These are phyloP conservation scores for Zygothrica quintamaculata DNA, from an alignment of 2,888 invertebrate species.

Conservation along the genomic window DNA sequence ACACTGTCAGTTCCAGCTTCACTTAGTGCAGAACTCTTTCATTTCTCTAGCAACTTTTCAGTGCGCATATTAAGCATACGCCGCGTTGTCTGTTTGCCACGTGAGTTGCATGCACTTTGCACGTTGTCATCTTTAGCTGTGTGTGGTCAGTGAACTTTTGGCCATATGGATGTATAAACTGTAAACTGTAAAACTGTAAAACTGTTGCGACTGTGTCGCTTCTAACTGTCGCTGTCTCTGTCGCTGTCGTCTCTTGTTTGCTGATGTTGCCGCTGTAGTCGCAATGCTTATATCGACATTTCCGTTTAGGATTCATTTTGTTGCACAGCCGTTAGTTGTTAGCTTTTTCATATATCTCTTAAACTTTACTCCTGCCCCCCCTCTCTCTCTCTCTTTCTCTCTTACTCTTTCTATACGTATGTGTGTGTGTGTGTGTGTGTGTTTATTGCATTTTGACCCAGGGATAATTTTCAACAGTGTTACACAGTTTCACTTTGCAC, in stretches of 20 bases:
- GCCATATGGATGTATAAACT: constrained; percentile 60
- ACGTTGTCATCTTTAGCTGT: constrained; percentile 43
- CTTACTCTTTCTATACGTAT: neutral
- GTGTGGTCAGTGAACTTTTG: constrained; percentile 69
- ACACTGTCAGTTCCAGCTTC: too few relatives aligned
- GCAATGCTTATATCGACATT: constrained; percentile 79
- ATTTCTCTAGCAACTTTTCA: too few relatives aligned
- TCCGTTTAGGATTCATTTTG: constrained; percentile 80
- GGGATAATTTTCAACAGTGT: constrained; percentile 54
- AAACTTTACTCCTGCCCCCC: too few relatives aligned
- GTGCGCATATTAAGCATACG: too few relatives aligned
- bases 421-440: constrained; percentile 23
- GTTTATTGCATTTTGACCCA: constrained; percentile 68
- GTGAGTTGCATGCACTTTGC: constrained; percentile 11
- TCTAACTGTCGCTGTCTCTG: constrained; percentile 51
- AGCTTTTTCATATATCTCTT: constrained; percentile 33
- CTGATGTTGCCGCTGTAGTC: constrained; percentile 27
- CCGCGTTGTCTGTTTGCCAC: too few relatives aligned
- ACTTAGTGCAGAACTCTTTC: too few relatives aligned
- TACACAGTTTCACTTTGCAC: constrained; percentile 52
- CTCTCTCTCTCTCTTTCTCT: too few relatives aligned
- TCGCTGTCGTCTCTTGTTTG: constrained; percentile 23
- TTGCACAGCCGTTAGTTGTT: constrained; percentile 64
- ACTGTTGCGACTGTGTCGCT: constrained; percentile 58
- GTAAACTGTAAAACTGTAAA: constrained; percentile 54